Evolutionary conservation across 2,888 invertebrate species (phyloP), one percentile per base, ranked within the genome.

Genomic region (Coelinius sp.): DNA sequence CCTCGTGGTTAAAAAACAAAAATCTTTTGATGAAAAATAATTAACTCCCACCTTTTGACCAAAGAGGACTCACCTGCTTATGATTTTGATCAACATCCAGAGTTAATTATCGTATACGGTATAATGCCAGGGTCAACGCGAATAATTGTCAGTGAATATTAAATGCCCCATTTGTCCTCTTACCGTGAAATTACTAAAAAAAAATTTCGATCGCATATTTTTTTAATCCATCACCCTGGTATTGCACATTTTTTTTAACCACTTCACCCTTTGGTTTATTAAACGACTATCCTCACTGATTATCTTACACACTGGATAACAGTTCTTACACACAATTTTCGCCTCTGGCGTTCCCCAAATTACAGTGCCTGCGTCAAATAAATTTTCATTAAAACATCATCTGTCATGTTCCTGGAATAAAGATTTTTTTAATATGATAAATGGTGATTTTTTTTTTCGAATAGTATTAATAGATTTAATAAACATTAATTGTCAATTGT

Each of bases 121-220:
- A 65, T 66, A 69, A 52, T 68, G 46, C 44, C 64, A 63, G 65
- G 67, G 49, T 35, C 70, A 66, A 67, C 38, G 64, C 68, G 71
- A 20, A 63, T 63, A 63, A 63, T 41, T 24, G 63, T 63, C 63
- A 63, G 73, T 76, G 76, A 73, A 73, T 74, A 71, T 76, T 76
- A 74, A 77, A 75, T 75, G 76, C 63, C 70, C 73, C 73, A 78
- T 79, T 77, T 76, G 74, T 74, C 67, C 72, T 70, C 76, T 71
- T 75, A 75, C 76, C 78, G 75, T 78, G 76, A 79, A 79, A 79
- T 79, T 75, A 76, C 77, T 70, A 75, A 75, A 66, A 66, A 63
- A 75, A 66, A 66, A 63, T 72, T 52, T 49, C 67, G 49, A 35
- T 44, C 53, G 52, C 46, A 17, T 31, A 10, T 68, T 63, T 63